Percentiles rank a stretch among this genome's conserved stretches.
phyloP scores from a whole-genome alignment of 2,888 invertebrate genomes.

The Conops quadrifasciatus region DNA sequence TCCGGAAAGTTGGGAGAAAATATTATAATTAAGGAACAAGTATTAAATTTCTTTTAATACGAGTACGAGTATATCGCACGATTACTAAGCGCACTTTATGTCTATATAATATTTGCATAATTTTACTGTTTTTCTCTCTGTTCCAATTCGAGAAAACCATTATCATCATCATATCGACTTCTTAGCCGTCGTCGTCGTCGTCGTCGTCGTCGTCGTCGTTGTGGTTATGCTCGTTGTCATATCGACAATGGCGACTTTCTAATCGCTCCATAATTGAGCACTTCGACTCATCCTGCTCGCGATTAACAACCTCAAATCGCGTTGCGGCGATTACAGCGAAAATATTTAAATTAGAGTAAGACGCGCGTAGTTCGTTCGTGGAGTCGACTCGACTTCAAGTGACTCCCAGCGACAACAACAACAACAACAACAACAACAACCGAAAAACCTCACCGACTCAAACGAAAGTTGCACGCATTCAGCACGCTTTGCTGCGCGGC shows the following conservation, averaged over 20 bases:
- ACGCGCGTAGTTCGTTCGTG: background rate
- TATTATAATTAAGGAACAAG: no score
- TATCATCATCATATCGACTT: background rate
- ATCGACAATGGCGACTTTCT: conserved; percentile 55
- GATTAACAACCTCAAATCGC: conserved; percentile 26
- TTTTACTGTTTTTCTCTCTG: background rate
- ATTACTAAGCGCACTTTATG: no score
- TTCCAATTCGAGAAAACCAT: no score
- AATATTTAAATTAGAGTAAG: conserved; percentile 29
- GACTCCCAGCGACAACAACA: no score
- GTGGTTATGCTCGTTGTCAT: conserved; percentile 31
- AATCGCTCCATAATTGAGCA: conserved; percentile 57
- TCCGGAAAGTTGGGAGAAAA: no score
- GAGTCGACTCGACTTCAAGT: background rate
- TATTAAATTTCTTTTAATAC: no score
- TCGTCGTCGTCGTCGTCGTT: background rate
- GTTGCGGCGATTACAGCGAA: conserved; percentile 23
- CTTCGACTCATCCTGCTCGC: conserved; percentile 32
- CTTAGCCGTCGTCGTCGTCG: conserved; percentile 25
- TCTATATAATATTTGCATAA: no score
- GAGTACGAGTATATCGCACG: no score
- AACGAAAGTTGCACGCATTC: conserved; percentile 2
- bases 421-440: no score
- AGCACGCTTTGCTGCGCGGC: no score
- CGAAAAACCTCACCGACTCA: no score